Conservation (phyloP, 2,888 invertebrate species). For the Meteorus colon region DNA sequence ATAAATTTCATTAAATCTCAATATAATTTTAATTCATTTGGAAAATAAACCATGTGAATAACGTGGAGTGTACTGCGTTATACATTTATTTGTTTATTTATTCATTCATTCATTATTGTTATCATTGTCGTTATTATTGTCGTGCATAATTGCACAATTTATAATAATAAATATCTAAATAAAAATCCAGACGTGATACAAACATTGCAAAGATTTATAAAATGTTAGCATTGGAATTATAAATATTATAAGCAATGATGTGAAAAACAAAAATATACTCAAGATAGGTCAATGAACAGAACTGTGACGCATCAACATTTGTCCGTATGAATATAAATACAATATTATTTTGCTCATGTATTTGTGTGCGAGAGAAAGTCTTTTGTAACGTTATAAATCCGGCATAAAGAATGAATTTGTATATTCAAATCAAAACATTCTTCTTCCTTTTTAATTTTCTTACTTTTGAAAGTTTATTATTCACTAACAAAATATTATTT, state of each 20-base stretch:
- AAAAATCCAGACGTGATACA: not conserved
- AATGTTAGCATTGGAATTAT: not conserved
- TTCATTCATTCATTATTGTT: too few relatives aligned
- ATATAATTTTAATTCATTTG: not conserved
- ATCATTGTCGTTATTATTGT: too few relatives aligned
- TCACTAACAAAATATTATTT: not conserved
- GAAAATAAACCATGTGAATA: not conserved
- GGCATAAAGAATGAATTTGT: not conserved
- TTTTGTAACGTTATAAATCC: not conserved
- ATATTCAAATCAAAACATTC: too few relatives aligned
- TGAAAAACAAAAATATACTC: slow-evolving; percentile 5
- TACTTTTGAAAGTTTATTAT: slow-evolving; percentile 8
- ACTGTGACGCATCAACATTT: slow-evolving; percentile 1
- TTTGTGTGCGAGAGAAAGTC: not conserved
- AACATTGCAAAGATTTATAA: not conserved
- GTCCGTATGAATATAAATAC: not conserved
- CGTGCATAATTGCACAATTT: too few relatives aligned
- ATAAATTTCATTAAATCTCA: not conserved
- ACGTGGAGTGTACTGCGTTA: not conserved
- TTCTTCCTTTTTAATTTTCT: too few relatives aligned
- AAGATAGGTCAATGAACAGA: slow-evolving; percentile 1
- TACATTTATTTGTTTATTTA: too few relatives aligned
- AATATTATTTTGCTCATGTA: not conserved
- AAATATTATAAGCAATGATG: not conserved
- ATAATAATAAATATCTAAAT: not conserved